These are phyloP conservation scores for Pocota personata DNA, from an alignment of 2,888 invertebrate genomes.

Conservation along the genomic window DNA sequence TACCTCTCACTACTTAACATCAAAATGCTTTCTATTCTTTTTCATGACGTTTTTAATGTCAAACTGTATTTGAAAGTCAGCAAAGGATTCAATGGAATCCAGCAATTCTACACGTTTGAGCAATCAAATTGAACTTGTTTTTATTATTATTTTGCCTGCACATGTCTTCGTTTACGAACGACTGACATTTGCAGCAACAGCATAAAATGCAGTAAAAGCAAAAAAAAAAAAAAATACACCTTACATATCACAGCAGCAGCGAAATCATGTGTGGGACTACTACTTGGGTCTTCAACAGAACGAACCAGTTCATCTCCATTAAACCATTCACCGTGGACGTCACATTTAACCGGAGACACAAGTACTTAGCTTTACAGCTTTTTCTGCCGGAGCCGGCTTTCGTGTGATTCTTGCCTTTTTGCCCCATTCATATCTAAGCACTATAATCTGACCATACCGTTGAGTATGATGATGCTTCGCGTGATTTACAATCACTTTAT, in stretches of 20 bases:
- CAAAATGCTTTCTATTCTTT: background rate
- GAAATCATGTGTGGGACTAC: constrained; percentile 42
- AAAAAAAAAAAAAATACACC: background rate
- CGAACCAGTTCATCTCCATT: constrained; percentile 55
- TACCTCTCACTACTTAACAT: background rate
- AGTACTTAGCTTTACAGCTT: constrained; percentile 19
- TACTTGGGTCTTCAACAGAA: constrained; percentile 13
- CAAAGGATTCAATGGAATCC: background rate
- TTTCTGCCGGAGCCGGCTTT: background rate
- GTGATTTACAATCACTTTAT: constrained; percentile 22
- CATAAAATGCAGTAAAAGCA: background rate
- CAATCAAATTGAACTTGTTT: constrained; percentile 10
- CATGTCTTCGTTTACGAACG: constrained; percentile 3
- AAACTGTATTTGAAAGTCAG: constrained; percentile 27
- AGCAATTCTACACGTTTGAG: background rate
- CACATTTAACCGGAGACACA: constrained; percentile 13
- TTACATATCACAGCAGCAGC: background rate
- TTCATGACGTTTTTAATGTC: constrained; percentile 25
- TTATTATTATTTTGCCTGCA: background rate
- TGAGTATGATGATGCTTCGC: constrained; percentile 3
- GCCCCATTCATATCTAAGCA: background rate
- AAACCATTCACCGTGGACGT: constrained; percentile 29
- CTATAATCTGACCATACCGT: constrained; percentile 10
- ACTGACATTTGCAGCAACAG: constrained; percentile 36
- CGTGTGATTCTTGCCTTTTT: constrained; percentile 1